Conservation (phyloP, 2,113 vertebrate species). For the Gasterosteus nipponicus region DNA sequence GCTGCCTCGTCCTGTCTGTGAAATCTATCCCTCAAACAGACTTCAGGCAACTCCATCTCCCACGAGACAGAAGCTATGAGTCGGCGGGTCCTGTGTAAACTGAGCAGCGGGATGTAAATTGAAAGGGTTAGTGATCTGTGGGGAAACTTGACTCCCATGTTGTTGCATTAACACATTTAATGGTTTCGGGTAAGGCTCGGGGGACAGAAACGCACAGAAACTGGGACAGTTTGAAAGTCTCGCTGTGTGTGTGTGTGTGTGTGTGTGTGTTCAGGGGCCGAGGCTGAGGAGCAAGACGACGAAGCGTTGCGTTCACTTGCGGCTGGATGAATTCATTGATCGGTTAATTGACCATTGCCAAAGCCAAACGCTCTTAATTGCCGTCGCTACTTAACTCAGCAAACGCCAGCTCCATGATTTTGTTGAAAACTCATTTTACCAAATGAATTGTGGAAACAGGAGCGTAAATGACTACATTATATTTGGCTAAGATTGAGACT, state of each 20-base stretch:
- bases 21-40: slow-evolving; percentile 11
- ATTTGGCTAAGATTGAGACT: neutral
- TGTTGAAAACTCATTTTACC: neutral
- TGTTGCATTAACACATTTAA: slow-evolving; percentile 45
- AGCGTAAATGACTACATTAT: neutral
- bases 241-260: neutral
- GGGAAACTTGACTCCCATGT: slow-evolving; percentile 59
- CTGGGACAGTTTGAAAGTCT: slow-evolving; percentile 25
- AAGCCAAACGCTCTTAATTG: neutral
- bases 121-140: slow-evolving; percentile 66
- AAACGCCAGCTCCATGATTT: neutral
- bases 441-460: neutral
- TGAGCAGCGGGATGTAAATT: slow-evolving; percentile 65
- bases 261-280: too few species aligned
- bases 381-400: neutral
- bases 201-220: slow-evolving; percentile 17
- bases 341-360: neutral
- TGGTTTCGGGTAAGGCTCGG: slow-evolving; percentile 39
- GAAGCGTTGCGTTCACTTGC: neutral
- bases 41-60: slow-evolving; percentile 15
- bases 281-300: neutral
- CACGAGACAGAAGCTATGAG: slow-evolving; percentile 19
- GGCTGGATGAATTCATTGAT: neutral
- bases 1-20: neutral
- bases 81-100: slow-evolving; percentile 50